Evolutionary conservation across 2,797 vertebrate genomes (phyloP).

Genomic region (Sebastes nivosus): DNA sequence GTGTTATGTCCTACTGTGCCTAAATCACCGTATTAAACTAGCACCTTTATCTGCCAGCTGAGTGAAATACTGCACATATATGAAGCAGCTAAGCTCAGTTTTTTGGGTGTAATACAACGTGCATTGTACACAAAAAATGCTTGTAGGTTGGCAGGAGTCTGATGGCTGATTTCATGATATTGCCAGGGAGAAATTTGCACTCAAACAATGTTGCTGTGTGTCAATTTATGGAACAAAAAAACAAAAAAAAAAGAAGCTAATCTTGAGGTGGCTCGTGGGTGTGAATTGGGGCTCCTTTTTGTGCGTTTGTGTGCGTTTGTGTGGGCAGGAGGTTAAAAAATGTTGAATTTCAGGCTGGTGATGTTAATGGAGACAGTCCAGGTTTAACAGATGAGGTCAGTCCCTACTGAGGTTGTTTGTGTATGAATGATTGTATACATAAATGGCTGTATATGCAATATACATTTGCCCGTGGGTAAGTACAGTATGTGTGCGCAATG

Average conservation of each 20-base stretch:
- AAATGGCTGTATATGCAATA: conserved; percentile 77
- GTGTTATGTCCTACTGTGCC: not conserved
- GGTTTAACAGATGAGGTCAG: conserved; percentile 79
- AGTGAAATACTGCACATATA: not conserved
- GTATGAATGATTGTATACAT: conserved; percentile 80
- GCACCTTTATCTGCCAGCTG: conserved; percentile 11
- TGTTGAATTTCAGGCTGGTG: conserved; percentile 79
- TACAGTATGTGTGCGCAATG: conserved; percentile 71
- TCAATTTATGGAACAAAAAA: conserved; percentile 23
- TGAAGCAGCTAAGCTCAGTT: not conserved
- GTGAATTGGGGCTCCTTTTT: conserved; percentile 45
- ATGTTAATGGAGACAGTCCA: conserved; percentile 72
- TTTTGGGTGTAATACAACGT: conserved; percentile 34
- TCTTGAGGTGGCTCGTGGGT: conserved; percentile 24
- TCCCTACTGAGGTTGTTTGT: conserved; percentile 81
- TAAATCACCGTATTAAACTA: not conserved
- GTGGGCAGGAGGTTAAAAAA: conserved; percentile 46
- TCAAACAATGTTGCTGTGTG: conserved; percentile 6
- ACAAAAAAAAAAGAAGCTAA: not conserved
- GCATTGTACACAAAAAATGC: conserved; percentile 63
- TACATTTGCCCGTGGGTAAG: conserved; percentile 66
- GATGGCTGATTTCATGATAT: conserved; percentile 13
- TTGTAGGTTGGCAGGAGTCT: conserved; percentile 67
- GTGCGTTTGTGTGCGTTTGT: conserved; percentile 57
- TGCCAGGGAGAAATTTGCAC: conserved; percentile 6